Evolutionary conservation across 1,140 invertebrate genomes (phyloP).

Genomic region (Papilio glaucus): DNA sequence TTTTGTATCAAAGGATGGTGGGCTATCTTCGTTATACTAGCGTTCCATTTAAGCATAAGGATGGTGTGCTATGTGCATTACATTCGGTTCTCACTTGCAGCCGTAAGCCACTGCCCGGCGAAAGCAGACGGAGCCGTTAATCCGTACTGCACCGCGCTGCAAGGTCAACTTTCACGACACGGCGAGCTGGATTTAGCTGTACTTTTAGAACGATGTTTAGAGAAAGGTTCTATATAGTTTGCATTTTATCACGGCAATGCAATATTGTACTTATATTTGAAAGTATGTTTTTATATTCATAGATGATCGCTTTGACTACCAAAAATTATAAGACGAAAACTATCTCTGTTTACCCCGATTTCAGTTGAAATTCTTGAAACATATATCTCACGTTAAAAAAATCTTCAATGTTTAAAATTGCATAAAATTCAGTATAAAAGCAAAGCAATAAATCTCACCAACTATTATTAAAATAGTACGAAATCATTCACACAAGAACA

Average conservation of each 20-base stretch:
- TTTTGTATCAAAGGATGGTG: slow-evolving; percentile 43
- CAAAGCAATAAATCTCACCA: neutral
- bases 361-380: too few relatives aligned
- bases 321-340: too few relatives aligned
- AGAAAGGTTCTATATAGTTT: neutral
- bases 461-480: slow-evolving; percentile 20
- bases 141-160: slow-evolving; percentile 58
- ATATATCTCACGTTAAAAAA: too few relatives aligned
- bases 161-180: slow-evolving; percentile 74
- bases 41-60: neutral
- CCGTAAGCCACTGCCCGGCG: slow-evolving; percentile 46
- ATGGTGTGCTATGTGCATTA: neutral
- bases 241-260: neutral
- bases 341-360: too few relatives aligned
- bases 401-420: too few relatives aligned
- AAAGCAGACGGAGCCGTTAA: slow-evolving; percentile 66
- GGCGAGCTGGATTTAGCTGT: slow-evolving; percentile 49
- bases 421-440: neutral
- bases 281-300: neutral
- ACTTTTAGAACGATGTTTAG: slow-evolving; percentile 30
- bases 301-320: too few relatives aligned
- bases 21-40: slow-evolving; percentile 16
- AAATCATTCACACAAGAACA: slow-evolving; percentile 26
- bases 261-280: neutral
- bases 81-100: neutral